Evolutionary conservation across 2,113 vertebrate genomes (phyloP), one percentile per base, ranked within the genome.

Genomic region (Chaetops frenatus): DNA sequence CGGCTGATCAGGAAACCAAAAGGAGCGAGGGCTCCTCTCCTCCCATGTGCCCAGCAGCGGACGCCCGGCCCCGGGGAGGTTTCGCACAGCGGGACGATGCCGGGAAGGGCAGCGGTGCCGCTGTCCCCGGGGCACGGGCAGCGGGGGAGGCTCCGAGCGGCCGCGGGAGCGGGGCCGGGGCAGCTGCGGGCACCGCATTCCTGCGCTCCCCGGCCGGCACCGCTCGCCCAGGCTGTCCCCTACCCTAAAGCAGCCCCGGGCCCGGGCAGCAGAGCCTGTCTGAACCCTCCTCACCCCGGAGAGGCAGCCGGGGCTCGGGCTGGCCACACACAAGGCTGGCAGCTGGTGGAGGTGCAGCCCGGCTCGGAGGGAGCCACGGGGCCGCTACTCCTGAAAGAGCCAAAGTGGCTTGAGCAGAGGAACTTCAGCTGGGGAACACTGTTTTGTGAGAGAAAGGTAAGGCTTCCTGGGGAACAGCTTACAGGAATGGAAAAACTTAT

Each of bases 401-500:
- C 61, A 23, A 42, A 82, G 29, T 3, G 31, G 16, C 31, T 77
- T 12, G 44, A 1, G 0, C 12, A 0, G 1, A 47, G 61, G 12
- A 77, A 57, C 82, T 65, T 78, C 57, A 21, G 20, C 62, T 60
- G 50, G 78, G 40, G 13, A 24, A 3, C 18, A 1, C 7, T 11
- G 67, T 7, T 74, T 51, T 57, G 60, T 12, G 28, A 88, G 79
- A 74, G 40, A 65, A 86, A 96, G 85, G 88, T 94, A 81, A 74
- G 45, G 69, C 33, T 69, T 47, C 72, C 53, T 6, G 35, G 35
- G 60, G 31, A 93, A 8, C 54, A 57, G 70, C 57, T 69, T 25
- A 31, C 11, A 51, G 56, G 47, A 94, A 77, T 28, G 17, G 66
- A 29, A 95, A 82, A 60, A 21, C 2, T 74, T 84, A 40, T 74